These are phyloP conservation scores for Phenganax subtilis DNA, from an alignment of 92 coral and sea anemone species.

Conservation along the genomic window DNA sequence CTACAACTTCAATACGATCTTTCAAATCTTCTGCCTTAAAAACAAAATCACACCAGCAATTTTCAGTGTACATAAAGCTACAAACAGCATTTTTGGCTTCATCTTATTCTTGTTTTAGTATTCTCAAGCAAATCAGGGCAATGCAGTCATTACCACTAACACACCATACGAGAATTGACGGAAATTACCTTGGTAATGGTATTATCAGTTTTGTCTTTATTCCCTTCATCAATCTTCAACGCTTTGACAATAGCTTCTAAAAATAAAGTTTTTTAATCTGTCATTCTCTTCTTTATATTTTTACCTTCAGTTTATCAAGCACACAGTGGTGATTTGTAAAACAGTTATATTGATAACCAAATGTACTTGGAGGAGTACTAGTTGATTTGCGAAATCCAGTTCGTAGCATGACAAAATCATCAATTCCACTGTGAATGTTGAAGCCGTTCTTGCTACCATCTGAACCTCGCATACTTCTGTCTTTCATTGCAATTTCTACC, in stretches of 20 bases:
- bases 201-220: neutral
- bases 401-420: slow-evolving; percentile 51
- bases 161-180: too few relatives aligned
- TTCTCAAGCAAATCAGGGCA: too few relatives aligned
- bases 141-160: too few relatives aligned
- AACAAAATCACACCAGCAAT: neutral
- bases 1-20: slow-evolving; percentile 31
- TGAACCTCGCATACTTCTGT: neutral
- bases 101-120: too few relatives aligned
- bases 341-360: too few relatives aligned
- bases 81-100: too few relatives aligned
- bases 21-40: neutral
- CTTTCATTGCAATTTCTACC: neutral
- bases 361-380: slow-evolving; percentile 34
- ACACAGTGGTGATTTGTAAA: too few relatives aligned
- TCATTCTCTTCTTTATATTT: too few relatives aligned
- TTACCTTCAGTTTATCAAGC: too few relatives aligned
- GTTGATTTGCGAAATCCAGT: slow-evolving; percentile 28
- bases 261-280: neutral
- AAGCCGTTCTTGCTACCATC: neutral
- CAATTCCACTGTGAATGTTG: slow-evolving; percentile 38
- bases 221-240: slow-evolving; percentile 3
- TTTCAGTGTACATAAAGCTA: neutral
- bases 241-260: slow-evolving; percentile 39
- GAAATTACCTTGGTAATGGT: neutral